phyloP scores from a whole-genome alignment of 2,797 vertebrate genomes.

The Rousettus madagascariensis region DNA sequence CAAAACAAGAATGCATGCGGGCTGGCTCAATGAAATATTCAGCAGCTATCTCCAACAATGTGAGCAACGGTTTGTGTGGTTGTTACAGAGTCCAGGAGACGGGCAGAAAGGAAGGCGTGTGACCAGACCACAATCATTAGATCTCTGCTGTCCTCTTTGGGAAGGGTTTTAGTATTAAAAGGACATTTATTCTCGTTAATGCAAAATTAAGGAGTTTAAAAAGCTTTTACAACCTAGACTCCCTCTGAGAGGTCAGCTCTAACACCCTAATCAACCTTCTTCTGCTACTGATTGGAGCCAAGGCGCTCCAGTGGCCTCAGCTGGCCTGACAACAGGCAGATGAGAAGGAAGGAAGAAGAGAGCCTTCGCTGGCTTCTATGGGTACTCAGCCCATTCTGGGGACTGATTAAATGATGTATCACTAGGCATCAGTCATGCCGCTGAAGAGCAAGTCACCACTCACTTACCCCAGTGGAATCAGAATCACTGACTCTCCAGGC shows the following conservation, averaged over 20 bases:
- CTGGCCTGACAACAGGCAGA: background rate
- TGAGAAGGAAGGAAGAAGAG: background rate
- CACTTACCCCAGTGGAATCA: background rate
- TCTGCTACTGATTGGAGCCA: background rate
- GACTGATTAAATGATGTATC: background rate
- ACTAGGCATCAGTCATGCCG: background rate
- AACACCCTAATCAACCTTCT: background rate
- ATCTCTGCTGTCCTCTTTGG: constrained; percentile 46
- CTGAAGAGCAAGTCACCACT: background rate
- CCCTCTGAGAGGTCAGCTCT: constrained; percentile 46
- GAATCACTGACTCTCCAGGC: background rate
- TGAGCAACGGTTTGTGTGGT: constrained; percentile 62
- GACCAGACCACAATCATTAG: constrained; percentile 70
- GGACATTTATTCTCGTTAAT: constrained; percentile 73
- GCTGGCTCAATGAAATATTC: constrained; percentile 81
- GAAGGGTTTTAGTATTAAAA: constrained; percentile 76
- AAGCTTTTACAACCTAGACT: constrained; percentile 76
- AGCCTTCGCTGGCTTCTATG: background rate
- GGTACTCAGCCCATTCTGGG: background rate
- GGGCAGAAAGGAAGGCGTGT: constrained; percentile 51
- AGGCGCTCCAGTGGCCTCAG: background rate
- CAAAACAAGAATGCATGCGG: constrained; percentile 67
- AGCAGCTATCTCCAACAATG: constrained; percentile 64
- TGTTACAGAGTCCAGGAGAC: constrained; percentile 71
- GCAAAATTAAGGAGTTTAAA: constrained; percentile 74